phyloP scores from a whole-genome alignment of 2,113 vertebrate species.

The Hippocampus abdominalis region DNA sequence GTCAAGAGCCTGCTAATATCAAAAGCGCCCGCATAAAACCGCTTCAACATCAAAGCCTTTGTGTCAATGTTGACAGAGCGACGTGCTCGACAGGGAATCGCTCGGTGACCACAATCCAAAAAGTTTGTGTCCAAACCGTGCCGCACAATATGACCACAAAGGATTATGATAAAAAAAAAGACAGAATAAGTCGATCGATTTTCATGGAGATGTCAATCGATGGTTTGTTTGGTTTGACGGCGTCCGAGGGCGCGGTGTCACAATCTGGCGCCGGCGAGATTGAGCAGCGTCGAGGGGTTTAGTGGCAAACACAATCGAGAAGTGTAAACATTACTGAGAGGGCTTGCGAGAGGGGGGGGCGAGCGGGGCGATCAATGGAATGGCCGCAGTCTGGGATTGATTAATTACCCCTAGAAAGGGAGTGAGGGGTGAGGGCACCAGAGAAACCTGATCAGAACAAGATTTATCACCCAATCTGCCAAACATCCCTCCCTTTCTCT shows the following conservation, averaged over 20 bases:
- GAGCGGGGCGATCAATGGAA: slow-evolving; percentile 61
- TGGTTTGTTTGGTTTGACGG: slow-evolving; percentile 56
- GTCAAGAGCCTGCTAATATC: not conserved
- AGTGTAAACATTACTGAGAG: slow-evolving; percentile 67
- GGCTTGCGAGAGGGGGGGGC: slow-evolving; percentile 23
- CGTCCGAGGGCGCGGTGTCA: slow-evolving; percentile 65
- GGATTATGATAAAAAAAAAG: slow-evolving; percentile 60
- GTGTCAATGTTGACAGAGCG: not conserved
- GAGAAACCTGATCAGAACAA: slow-evolving; percentile 73
- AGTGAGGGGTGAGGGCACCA: slow-evolving; percentile 64
- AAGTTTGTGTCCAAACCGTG: slow-evolving; percentile 31
- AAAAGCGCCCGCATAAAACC: not conserved
- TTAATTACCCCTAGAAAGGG: slow-evolving; percentile 72
- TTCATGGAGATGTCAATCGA: slow-evolving; percentile 68
- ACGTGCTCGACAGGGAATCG: not conserved
- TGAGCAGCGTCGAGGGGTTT: slow-evolving; percentile 66
- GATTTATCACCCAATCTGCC: slow-evolving; percentile 70
- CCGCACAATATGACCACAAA: slow-evolving; percentile 45
- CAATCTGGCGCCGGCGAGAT: slow-evolving; percentile 66
- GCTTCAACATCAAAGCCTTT: not conserved
- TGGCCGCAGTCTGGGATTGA: slow-evolving; percentile 72
- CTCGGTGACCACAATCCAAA: slow-evolving; percentile 21
- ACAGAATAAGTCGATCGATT: slow-evolving; percentile 65
- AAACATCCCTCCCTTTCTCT: slow-evolving; percentile 51
- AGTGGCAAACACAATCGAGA: slow-evolving; percentile 73